Conservation (phyloP, 2,113 vertebrate species). For the Speoplatyrhinus poulsoni region DNA sequence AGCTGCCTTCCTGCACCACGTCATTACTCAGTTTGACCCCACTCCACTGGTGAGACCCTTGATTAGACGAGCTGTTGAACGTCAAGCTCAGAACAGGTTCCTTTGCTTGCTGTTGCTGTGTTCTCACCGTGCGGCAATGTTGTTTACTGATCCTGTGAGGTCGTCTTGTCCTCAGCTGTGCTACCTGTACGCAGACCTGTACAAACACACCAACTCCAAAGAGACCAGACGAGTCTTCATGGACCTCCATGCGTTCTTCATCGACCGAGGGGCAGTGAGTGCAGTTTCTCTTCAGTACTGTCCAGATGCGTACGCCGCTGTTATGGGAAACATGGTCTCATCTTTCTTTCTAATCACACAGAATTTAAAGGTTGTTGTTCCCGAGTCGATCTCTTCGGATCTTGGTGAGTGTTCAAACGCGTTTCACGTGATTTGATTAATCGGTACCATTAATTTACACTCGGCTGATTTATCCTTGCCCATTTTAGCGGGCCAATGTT, state of each 20-base stretch:
- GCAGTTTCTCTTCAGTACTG: not conserved
- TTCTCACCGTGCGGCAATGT: not conserved
- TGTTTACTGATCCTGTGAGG: not conserved
- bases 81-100: not conserved
- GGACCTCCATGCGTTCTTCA: conserved; percentile 89
- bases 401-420: conserved; percentile 78
- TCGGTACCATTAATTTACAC: not conserved
- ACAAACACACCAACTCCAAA: conserved; percentile 97
- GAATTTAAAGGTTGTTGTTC: conserved; percentile 92
- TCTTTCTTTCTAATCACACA: conserved; percentile 51
- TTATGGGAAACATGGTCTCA: not conserved
- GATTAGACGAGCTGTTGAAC: not conserved
- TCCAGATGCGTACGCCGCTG: not conserved
- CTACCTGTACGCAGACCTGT: conserved; percentile 95
- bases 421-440: conserved; percentile 5
- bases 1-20: conserved; percentile 93
- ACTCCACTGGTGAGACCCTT: conserved; percentile 84
- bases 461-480: not conserved
- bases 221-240: conserved; percentile 93
- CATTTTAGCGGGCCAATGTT: not conserved
- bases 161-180: conserved; percentile 79
- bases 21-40: conserved; percentile 96
- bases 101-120: not conserved
- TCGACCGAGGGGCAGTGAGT: conserved; percentile 92
- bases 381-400: conserved; percentile 89